Conservation (phyloP, 2,888 invertebrate species). For the Malacosoma neustria region DNA sequence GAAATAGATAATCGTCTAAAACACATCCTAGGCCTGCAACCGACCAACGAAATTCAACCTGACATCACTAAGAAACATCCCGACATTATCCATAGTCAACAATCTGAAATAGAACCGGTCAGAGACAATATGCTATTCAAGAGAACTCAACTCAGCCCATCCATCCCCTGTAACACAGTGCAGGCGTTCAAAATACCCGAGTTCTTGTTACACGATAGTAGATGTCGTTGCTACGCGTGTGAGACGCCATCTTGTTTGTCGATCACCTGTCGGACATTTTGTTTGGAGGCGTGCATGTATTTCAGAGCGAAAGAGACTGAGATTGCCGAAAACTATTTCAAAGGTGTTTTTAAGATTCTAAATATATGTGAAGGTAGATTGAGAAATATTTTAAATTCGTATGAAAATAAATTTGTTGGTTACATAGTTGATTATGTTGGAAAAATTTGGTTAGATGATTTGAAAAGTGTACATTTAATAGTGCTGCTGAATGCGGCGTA, state of each 20-base stretch:
- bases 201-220: constrained; percentile 27
- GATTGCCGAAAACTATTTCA: constrained; percentile 46
- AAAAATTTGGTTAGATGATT: constrained; percentile 17
- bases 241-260: constrained; percentile 22
- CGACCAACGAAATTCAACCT: constrained; percentile 21
- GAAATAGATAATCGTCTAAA: constrained; percentile 50
- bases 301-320: constrained; percentile 37
- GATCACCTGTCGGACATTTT: constrained; percentile 25
- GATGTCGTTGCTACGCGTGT: constrained; percentile 43
- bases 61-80: constrained; percentile 8
- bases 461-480: constrained; percentile 26
- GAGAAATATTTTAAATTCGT: constrained; percentile 11
- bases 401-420: constrained; percentile 18
- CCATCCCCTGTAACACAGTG: constrained; percentile 19
- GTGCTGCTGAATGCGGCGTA: constrained; percentile 39
- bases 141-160: constrained; percentile 30
- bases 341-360: constrained; percentile 30
- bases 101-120: constrained; percentile 44
- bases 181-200: constrained; percentile 33
- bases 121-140: constrained; percentile 30
- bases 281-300: constrained; percentile 41
- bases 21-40: constrained; percentile 37
- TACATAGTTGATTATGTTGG: constrained; percentile 27
- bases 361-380: constrained; percentile 25
- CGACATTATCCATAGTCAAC: constrained; percentile 22